Conservation (phyloP, 1,140 invertebrate species). For the Scylla paramamosain region DNA sequence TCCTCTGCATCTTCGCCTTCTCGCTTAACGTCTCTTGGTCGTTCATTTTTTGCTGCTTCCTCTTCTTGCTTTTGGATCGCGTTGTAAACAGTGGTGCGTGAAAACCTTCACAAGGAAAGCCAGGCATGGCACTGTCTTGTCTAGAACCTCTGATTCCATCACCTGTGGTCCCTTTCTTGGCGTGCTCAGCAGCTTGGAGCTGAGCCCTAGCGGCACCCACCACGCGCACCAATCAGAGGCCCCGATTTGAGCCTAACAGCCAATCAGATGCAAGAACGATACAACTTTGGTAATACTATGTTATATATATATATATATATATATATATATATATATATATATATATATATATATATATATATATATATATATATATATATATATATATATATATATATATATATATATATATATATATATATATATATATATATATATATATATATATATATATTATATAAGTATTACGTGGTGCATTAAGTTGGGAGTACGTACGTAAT, state of each 20-base stretch:
- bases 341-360: slow-evolving; percentile 49
- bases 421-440: slow-evolving; percentile 26
- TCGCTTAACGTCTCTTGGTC: neutral
- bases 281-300: neutral
- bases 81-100: too few relatives aligned
- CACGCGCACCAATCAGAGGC: too few relatives aligned
- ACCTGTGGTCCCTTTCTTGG: too few relatives aligned
- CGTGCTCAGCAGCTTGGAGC: too few relatives aligned
- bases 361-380: slow-evolving; percentile 8
- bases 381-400: slow-evolving; percentile 37
- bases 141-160: too few relatives aligned
- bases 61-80: too few relatives aligned
- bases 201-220: too few relatives aligned
- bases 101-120: too few relatives aligned
- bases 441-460: neutral
- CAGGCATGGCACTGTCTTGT: too few relatives aligned
- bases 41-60: neutral
- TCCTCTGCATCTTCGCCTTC: slow-evolving; percentile 1
- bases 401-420: slow-evolving; percentile 28
- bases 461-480: neutral
- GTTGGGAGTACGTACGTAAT: too few relatives aligned
- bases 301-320: too few relatives aligned
- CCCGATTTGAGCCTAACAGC: neutral
- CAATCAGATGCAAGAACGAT: neutral
- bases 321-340: slow-evolving; percentile 50